These are phyloP conservation scores for Ceryle rudis DNA, from an alignment of 2,797 vertebrate species.

Conservation along the genomic window DNA sequence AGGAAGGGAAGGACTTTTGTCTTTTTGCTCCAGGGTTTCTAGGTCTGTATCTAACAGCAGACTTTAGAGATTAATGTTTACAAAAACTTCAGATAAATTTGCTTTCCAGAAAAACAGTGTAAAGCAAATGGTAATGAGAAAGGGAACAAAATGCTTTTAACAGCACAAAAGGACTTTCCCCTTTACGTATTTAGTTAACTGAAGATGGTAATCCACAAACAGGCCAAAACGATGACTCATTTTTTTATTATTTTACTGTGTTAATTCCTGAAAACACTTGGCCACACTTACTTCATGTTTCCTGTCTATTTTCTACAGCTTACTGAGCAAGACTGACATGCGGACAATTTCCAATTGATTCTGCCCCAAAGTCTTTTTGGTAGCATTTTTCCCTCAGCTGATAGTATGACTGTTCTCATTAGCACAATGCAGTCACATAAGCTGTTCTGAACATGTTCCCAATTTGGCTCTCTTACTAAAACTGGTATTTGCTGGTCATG, in stretches of 20 bases:
- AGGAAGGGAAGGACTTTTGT: background rate
- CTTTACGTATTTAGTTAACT: background rate
- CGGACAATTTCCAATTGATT: background rate
- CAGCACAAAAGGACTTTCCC: background rate
- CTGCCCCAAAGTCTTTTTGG: background rate
- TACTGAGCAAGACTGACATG: background rate
- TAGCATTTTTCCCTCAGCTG: background rate
- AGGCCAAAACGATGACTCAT: background rate
- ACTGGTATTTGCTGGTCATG: constrained; percentile 20
- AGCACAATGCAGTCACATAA: background rate
- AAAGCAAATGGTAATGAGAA: background rate
- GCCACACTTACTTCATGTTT: background rate
- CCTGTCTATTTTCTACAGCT: background rate
- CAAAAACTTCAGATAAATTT: background rate
- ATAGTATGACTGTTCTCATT: background rate
- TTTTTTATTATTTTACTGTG: background rate
- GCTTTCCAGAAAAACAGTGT: background rate
- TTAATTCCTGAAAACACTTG: background rate
- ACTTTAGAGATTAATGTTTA: background rate
- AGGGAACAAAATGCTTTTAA: background rate
- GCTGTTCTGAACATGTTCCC: constrained; percentile 71
- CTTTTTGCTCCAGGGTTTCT: background rate
- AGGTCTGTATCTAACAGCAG: background rate
- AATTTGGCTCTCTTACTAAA: constrained; percentile 55
- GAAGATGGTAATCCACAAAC: background rate